These are phyloP conservation scores for Esperia sulphurella DNA, from an alignment of 2,888 invertebrate genomes.

Conservation along the genomic window DNA sequence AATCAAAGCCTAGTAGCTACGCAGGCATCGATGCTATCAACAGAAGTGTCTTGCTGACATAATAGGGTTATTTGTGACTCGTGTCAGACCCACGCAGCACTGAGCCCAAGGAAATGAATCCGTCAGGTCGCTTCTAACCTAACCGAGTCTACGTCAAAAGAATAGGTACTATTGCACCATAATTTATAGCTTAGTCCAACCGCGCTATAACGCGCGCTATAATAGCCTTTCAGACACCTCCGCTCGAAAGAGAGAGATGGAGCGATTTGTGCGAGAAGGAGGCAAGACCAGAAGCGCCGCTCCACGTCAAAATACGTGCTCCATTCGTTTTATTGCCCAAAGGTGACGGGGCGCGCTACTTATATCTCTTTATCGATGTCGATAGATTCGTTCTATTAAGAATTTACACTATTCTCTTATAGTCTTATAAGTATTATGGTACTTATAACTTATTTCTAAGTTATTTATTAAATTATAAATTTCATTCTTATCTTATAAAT, in stretches of 20 bases:
- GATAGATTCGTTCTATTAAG: constrained; percentile 20
- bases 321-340: constrained; percentile 76
- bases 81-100: not conserved
- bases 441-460: too few species aligned
- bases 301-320: constrained; percentile 79
- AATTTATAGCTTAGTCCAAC: constrained; percentile 68
- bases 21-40: too few species aligned
- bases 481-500: too few species aligned
- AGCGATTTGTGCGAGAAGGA: constrained; percentile 44
- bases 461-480: too few species aligned
- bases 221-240: constrained; percentile 74
- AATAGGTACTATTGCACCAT: constrained; percentile 72
- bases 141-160: constrained; percentile 52
- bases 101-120: constrained; percentile 36
- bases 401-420: not conserved
- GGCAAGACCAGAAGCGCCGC: constrained; percentile 75
- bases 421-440: too few species aligned
- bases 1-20: too few species aligned
- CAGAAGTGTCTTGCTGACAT: too few species aligned
- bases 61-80: too few species aligned
- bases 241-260: constrained; percentile 46
- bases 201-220: constrained; percentile 65
- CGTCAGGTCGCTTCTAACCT: constrained; percentile 50
- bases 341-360: constrained; percentile 39
- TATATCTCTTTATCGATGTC: constrained; percentile 56